A percentile compares a stretch with the other conserved stretches of the same genome.
phyloP scores from a whole-genome alignment of 2,888 invertebrate species.

The Eretmocerus hayati region DNA sequence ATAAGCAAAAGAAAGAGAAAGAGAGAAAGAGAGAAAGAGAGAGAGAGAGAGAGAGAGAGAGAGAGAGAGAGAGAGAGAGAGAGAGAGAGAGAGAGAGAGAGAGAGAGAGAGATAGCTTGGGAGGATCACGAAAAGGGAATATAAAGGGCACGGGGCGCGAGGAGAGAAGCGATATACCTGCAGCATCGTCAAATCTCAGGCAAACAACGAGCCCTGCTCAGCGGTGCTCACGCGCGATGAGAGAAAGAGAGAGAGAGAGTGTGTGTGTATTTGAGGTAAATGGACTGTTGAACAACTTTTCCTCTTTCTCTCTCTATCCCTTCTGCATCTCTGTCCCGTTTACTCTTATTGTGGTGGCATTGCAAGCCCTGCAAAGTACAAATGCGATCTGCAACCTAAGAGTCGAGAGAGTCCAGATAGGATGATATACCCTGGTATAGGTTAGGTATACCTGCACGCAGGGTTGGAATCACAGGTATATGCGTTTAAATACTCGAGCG shows the following conservation, averaged over 20 bases:
- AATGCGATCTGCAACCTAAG: too few species aligned
- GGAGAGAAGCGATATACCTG: constrained; percentile 18
- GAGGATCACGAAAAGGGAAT: constrained; percentile 1
- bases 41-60: constrained; percentile 4
- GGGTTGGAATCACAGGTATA: constrained; percentile 17
- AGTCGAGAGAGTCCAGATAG: constrained; percentile 10
- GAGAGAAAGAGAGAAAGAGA: constrained; percentile 1
- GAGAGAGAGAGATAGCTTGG: constrained; percentile 8
- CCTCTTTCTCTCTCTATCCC: constrained; percentile 8
- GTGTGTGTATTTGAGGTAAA: constrained; percentile 24
- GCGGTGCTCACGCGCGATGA: constrained; percentile 3
- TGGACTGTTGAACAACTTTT: constrained; percentile 25
- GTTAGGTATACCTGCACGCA: constrained; percentile 3
- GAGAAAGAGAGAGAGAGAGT: constrained; percentile 1
- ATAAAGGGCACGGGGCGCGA: constrained; percentile 6
- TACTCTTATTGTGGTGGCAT: not conserved
- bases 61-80: constrained; percentile 15
- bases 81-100: constrained; percentile 9
- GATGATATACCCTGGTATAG: not conserved
- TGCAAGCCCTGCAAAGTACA: not conserved
- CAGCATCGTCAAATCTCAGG: constrained; percentile 24
- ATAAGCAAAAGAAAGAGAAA: constrained; percentile 6
- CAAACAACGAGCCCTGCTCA: constrained; percentile 19
- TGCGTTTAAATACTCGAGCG: constrained; percentile 24
- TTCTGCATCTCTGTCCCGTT: not conserved